These are phyloP conservation scores for Pachycephus smyrnensis DNA, from an alignment of 2,888 invertebrate species.

Conservation along the genomic window DNA sequence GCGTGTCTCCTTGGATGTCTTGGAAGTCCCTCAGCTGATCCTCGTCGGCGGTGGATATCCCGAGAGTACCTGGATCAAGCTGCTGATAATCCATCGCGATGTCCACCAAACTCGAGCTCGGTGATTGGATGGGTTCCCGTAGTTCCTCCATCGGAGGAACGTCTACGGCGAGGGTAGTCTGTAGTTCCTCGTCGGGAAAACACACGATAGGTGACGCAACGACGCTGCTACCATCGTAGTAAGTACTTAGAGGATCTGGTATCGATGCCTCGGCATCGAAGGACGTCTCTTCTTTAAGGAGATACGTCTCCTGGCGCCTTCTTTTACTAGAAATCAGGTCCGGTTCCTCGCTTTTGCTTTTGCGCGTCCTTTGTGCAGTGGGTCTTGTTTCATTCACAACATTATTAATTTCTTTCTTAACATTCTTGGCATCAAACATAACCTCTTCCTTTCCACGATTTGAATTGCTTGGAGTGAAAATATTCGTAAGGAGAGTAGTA, in stretches of 20 bases:
- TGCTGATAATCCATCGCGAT: slow-evolving; percentile 38
- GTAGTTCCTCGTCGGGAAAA: slow-evolving; percentile 16
- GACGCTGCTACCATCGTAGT: slow-evolving; percentile 14
- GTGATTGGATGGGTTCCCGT: slow-evolving; percentile 24
- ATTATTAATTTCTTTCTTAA: neutral
- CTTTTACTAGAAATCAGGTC: slow-evolving; percentile 16
- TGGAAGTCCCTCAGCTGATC: slow-evolving; percentile 39
- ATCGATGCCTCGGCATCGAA: neutral
- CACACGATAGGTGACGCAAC: slow-evolving; percentile 7
- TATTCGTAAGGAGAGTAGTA: neutral
- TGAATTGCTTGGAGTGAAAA: neutral
- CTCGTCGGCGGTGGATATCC: slow-evolving; percentile 29
- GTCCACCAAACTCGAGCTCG: slow-evolving; percentile 33
- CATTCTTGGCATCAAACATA: neutral
- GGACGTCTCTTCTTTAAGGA: neutral
- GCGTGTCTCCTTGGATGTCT: slow-evolving; percentile 42
- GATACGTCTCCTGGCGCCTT: slow-evolving; percentile 13
- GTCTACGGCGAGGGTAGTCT: slow-evolving; percentile 4
- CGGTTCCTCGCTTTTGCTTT: slow-evolving; percentile 1
- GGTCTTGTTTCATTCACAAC: neutral
- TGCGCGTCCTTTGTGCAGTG: slow-evolving; percentile 15
- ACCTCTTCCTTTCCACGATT: neutral
- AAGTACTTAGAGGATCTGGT: slow-evolving; percentile 16
- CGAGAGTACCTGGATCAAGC: slow-evolving; percentile 30
- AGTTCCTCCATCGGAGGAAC: slow-evolving; percentile 1